Evolutionary conservation across 2,113 vertebrate species (phyloP).

Genomic region (Pluvialis apricaria): DNA sequence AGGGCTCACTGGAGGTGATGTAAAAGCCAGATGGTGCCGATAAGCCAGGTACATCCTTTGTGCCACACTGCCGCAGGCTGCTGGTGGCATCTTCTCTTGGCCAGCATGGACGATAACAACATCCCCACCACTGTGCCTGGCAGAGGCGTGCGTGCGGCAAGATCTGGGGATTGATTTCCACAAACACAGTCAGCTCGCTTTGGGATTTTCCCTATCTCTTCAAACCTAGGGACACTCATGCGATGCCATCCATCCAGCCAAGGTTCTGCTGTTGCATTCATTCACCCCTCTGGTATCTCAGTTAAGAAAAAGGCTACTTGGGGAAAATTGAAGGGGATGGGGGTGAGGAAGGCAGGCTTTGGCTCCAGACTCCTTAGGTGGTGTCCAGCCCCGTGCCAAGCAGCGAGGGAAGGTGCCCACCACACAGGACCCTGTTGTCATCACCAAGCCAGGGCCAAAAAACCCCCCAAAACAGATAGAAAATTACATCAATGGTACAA

Average conservation of each 20-base stretch:
- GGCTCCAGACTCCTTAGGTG: neutral
- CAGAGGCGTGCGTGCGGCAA: neutral
- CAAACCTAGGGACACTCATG: neutral
- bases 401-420: neutral
- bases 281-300: neutral
- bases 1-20: neutral
- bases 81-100: neutral
- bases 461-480: neutral
- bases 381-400: neutral
- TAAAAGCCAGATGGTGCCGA: neutral
- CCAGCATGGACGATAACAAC: neutral
- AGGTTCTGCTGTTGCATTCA: neutral
- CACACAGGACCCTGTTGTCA: neutral
- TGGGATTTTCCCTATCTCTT: neutral
- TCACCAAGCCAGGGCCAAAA: neutral
- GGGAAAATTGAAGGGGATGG: neutral
- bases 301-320: neutral
- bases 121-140: accelerated
- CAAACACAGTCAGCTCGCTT: neutral
- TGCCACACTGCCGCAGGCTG: neutral
- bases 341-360: neutral
- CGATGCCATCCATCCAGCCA: neutral
- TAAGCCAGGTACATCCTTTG: neutral
- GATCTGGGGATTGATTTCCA: neutral
- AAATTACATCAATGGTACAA: neutral